A percentile compares a stretch with the other conserved stretches of the same genome.
phyloP scores from a whole-genome alignment of 2,888 invertebrate species.

The Selenia dentaria region DNA sequence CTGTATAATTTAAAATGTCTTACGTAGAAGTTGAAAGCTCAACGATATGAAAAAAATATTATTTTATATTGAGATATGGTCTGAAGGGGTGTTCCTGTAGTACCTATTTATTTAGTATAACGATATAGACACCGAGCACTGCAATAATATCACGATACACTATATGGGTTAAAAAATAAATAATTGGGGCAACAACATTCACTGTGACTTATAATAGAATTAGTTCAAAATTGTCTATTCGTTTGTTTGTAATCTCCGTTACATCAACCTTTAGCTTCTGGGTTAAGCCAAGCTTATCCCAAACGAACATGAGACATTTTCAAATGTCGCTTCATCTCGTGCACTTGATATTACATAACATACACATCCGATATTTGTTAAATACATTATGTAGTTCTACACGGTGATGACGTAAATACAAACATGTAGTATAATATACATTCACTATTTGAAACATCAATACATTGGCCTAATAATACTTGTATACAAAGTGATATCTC shows the following conservation, averaged over 20 bases:
- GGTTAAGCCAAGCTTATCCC: conserved; percentile 3
- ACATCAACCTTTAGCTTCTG: not conserved
- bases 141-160: conserved; percentile 29
- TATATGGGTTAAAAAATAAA: conserved; percentile 16
- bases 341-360: conserved; percentile 17
- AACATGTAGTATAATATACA: conserved; percentile 50
- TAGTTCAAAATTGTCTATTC: too few species aligned
- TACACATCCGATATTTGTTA: conserved; percentile 12
- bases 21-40: conserved; percentile 47
- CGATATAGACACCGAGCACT: conserved; percentile 35
- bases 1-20: conserved; percentile 34
- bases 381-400: conserved; percentile 22
- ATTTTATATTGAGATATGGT: conserved; percentile 55
- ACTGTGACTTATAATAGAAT: conserved; percentile 20
- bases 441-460: conserved; percentile 55
- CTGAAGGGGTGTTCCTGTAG: conserved; percentile 32
- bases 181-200: conserved; percentile 28
- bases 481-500: conserved; percentile 56
- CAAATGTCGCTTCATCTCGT: not conserved
- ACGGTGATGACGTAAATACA: conserved; percentile 23
- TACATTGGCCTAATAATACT: conserved; percentile 52
- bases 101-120: conserved; percentile 35
- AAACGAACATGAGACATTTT: too few species aligned
- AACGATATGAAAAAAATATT: conserved; percentile 58
- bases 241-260: not conserved